A percentile compares a stretch with the other conserved stretches of the same genome.
Conservation (phyloP, 2,888 invertebrate genomes). For the Coleophora flavipennella region DNA sequence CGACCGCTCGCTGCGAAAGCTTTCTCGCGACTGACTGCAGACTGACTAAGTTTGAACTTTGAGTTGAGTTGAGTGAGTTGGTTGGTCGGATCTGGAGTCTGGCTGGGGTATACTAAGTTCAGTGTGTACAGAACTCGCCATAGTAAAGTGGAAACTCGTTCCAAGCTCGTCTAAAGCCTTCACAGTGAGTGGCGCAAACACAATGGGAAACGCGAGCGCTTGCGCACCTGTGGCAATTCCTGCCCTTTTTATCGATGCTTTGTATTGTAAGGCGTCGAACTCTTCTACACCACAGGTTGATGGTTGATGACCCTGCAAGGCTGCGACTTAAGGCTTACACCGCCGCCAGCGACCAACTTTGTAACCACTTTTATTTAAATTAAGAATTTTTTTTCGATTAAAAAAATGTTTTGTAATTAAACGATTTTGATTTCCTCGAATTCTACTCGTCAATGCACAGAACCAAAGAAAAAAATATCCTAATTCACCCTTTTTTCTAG, state of each 20-base stretch:
- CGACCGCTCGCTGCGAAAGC: conserved; percentile 24
- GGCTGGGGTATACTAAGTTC: not conserved
- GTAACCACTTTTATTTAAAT: too few species aligned
- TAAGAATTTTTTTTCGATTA: too few species aligned
- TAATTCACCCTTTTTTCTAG: too few species aligned
- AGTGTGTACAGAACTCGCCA: too few species aligned
- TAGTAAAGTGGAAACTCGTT: conserved; percentile 29
- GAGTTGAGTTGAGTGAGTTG: conserved; percentile 2
- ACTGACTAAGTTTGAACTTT: too few species aligned
- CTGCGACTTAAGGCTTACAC: too few species aligned
- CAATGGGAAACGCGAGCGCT: conserved; percentile 55
- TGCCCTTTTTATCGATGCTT: conserved; percentile 37
- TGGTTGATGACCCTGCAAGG: conserved; percentile 49
- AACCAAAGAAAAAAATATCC: too few species aligned
- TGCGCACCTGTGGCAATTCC: conserved; percentile 56
- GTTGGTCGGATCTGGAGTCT: conserved; percentile 12
- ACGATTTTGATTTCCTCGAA: too few species aligned
- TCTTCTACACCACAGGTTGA: conserved; percentile 39
- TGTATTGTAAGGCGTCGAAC: conserved; percentile 44
- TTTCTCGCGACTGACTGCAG: conserved; percentile 33
- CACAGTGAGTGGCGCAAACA: conserved; percentile 35
- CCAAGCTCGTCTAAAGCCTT: conserved; percentile 27
- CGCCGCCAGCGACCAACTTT: too few species aligned
- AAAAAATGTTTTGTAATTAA: too few species aligned
- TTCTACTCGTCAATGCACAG: too few species aligned